phyloP scores from a whole-genome alignment of 2,797 vertebrate genomes.

The Anguilla obscura region DNA sequence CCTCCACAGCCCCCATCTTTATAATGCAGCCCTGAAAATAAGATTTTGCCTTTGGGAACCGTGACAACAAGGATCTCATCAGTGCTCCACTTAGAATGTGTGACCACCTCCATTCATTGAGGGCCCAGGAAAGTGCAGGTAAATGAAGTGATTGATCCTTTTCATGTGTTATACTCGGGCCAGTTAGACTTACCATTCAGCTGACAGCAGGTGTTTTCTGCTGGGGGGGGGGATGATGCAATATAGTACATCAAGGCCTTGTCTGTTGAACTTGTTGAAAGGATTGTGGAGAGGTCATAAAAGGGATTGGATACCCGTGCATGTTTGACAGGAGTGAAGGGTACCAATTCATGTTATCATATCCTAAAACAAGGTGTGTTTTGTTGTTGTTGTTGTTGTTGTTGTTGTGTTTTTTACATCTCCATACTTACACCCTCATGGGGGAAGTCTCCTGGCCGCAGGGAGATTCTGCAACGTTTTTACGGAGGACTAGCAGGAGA shows the following conservation, averaged over 20 bases:
- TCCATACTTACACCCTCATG: background rate
- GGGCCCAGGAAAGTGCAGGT: background rate
- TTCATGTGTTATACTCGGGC: background rate
- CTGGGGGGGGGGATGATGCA: background rate
- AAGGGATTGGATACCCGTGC: background rate
- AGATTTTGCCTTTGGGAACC: background rate
- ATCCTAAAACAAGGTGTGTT: background rate
- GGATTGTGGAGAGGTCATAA: background rate
- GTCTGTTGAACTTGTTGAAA: background rate
- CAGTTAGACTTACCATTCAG: background rate
- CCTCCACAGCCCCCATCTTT: background rate
- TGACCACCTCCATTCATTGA: background rate
- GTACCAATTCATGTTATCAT: background rate
- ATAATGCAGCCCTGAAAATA: background rate
- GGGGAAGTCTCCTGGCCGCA: background rate
- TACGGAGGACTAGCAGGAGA: background rate
- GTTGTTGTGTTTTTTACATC: background rate
- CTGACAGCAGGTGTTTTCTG: background rate
- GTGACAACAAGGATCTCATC: background rate
- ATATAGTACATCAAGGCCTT: background rate
- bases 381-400: background rate
- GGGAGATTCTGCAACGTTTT: background rate
- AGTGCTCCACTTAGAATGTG: background rate
- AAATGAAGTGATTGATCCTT: background rate
- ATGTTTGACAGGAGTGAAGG: background rate